Conservation (phyloP, 2,113 vertebrate species). For the Ctenomys sociabilis region DNA sequence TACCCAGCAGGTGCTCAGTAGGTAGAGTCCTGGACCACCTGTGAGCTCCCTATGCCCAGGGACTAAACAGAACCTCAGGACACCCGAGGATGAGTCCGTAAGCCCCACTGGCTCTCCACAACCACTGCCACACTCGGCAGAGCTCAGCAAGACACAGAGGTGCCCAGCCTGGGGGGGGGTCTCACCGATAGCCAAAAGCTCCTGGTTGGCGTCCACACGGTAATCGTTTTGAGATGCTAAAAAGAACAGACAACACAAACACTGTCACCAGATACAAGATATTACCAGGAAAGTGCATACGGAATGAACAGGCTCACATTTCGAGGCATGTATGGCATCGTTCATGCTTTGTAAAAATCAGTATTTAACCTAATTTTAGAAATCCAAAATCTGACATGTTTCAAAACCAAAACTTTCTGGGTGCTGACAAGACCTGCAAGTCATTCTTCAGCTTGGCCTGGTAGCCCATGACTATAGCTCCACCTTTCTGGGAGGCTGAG, state of each 20-base stretch:
- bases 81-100: fast-evolving
- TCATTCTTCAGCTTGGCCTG: background rate
- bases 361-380: background rate
- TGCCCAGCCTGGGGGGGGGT: background rate
- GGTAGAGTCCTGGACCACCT: background rate
- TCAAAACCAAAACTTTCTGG: background rate
- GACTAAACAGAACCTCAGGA: fast-evolving
- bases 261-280: fast-evolving
- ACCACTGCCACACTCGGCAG: fast-evolving
- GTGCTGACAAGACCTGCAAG: background rate
- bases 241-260: background rate
- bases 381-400: background rate
- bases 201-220: slow-evolving; percentile 93
- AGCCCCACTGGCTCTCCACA: fast-evolving
- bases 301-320: fast-evolving
- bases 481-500: background rate
- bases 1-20: fast-evolving
- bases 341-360: fast-evolving
- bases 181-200: slow-evolving; percentile 96
- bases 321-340: fast-evolving
- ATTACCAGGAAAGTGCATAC: fast-evolving
- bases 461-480: no score
- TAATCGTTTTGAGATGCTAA: slow-evolving; percentile 94
- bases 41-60: fast-evolving
- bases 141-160: fast-evolving